phyloP scores from a whole-genome alignment of 2,113 vertebrate species.

The Trinectes maculatus region DNA sequence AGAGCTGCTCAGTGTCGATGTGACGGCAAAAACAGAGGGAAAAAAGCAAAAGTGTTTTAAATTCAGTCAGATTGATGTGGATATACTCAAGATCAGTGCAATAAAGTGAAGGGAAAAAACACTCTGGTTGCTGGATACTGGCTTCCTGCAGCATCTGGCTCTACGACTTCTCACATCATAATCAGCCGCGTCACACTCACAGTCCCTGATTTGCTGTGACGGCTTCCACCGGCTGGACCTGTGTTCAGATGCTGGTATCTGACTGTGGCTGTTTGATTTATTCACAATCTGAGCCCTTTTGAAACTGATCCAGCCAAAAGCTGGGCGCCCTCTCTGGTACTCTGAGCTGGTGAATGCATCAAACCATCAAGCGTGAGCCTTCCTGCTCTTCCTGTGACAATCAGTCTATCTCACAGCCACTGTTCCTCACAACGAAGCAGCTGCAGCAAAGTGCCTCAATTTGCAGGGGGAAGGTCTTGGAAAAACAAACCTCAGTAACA shows the following conservation, averaged over 20 bases:
- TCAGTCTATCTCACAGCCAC: slow-evolving; percentile 70
- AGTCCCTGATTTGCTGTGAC: slow-evolving; percentile 32
- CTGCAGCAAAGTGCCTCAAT: slow-evolving; percentile 77
- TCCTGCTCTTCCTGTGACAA: slow-evolving; percentile 51
- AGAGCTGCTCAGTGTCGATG: too few relatives aligned
- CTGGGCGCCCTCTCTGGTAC: slow-evolving; percentile 6
- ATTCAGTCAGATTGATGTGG: neutral
- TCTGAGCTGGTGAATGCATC: slow-evolving; percentile 28
- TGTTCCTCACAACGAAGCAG: slow-evolving; percentile 76
- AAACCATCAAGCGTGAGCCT: neutral
- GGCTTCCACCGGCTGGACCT: slow-evolving; percentile 8
- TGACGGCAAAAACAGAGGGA: too few relatives aligned
- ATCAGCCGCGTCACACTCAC: slow-evolving; percentile 31
- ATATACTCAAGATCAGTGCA: slow-evolving; percentile 42
- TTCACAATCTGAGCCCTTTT: neutral
- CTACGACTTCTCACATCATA: slow-evolving; percentile 46
- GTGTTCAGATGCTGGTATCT: neutral
- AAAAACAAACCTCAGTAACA: slow-evolving; percentile 91
- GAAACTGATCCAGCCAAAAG: slow-evolving; percentile 2
- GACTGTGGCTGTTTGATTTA: neutral
- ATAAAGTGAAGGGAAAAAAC: neutral
- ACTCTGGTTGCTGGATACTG: slow-evolving; percentile 8
- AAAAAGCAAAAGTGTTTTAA: neutral
- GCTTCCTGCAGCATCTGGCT: slow-evolving; percentile 34
- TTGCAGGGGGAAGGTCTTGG: slow-evolving; percentile 60